Base-by-base conservation (phyloP, 2,888 invertebrate species). In the Augiades crinisus region DNA sequence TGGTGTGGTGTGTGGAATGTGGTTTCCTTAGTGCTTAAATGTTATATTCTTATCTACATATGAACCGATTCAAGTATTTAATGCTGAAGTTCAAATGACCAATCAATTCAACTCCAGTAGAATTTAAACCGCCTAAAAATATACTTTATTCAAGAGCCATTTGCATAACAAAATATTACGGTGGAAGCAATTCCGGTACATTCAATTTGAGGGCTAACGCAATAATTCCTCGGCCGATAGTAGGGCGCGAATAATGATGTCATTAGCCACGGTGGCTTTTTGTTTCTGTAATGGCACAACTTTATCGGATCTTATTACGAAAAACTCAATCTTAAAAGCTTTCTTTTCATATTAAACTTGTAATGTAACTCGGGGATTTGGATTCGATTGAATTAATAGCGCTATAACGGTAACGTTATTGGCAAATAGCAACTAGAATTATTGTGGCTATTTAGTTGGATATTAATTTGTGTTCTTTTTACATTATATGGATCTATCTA, bases 241-340 rank as follows among this genome's bases (percentile, higher is more conserved):
- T 64, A 61, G 71, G 70, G 67, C 63, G 51, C 59, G 60, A 67
- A 63, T 79, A 77, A 80, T 81, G 67, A 75, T 76, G 75, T 81
- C 75, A 81, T 78, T 78, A 72, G 58, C 61, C 58, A 57, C 55
- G 53, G 64, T 59, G 58, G 58, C 55, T 57, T 64, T 73, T 75
- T 77, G 72, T 73, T 76, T 70, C 65, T 65, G 61, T 72, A 72
- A 72, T 72, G 62, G 22, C 44, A 45, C 37, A 51, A 51, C 44
- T 51, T 51, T 38, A 51, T 51, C 50, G 50, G 43, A 27, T 50
- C 50, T 50, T 36, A 36, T 43, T 50, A 50, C 36, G 27, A 50
- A 50, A 43, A 49, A 40, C 21, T 24, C 12, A 10, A 16, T 12
- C 27, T 50, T 41, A 27, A 43, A 50, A 44, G 41, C 49, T 49